Evolutionary conservation across 2,113 vertebrate genomes (phyloP).

Genomic region (Xiphias gladius): DNA sequence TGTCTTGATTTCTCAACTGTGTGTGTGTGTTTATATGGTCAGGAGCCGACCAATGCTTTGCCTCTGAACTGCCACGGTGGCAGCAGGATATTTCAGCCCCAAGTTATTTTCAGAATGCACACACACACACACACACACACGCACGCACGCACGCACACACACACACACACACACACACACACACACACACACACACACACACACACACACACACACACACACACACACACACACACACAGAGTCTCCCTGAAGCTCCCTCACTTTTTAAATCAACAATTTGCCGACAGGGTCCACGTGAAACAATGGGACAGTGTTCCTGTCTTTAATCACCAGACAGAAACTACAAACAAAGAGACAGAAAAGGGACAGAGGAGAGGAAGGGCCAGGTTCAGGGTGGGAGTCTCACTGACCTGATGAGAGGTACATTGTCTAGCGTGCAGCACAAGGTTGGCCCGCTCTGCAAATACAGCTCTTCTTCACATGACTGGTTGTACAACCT

Average conservation of each 20-base stretch:
- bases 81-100: constrained; percentile 71
- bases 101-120: constrained; percentile 75
- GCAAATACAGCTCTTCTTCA: constrained; percentile 80
- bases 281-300: constrained; percentile 43
- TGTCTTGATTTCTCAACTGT: constrained; percentile 60
- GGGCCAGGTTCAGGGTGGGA: background rate
- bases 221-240: constrained; percentile 3
- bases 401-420: constrained; percentile 82
- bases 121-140: constrained; percentile 17
- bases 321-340: constrained; percentile 52
- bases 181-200: constrained; percentile 14
- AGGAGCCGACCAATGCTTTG: constrained; percentile 49
- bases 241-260: constrained; percentile 49
- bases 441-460: constrained; percentile 82
- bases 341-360: constrained; percentile 38
- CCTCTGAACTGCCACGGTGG: constrained; percentile 71
- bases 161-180: constrained; percentile 1
- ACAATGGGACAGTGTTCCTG: constrained; percentile 77
- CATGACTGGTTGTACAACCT: constrained; percentile 87
- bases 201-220: constrained; percentile 13
- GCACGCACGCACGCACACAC: constrained; percentile 20
- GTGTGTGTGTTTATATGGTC: constrained; percentile 61
- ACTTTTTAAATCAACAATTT: constrained; percentile 56
- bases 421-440: constrained; percentile 85
- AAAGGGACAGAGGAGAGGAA: background rate